Base-by-base conservation (phyloP, 92 coral and sea anemone genomes). In the Scolanthus callimorphus region DNA sequence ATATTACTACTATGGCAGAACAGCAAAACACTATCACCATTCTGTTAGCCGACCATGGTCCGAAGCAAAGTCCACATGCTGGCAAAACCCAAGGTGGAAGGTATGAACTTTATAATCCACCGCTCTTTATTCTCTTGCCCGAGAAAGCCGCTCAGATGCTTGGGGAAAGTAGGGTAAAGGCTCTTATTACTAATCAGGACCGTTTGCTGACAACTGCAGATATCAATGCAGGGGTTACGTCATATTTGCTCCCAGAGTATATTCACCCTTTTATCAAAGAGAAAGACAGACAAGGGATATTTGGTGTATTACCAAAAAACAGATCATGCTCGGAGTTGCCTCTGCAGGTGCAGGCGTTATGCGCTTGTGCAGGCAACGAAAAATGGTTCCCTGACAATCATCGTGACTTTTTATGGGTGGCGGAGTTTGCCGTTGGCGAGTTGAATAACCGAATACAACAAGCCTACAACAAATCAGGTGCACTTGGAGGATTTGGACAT, bases 1-100 rank as follows among this genome's bases (percentile, higher is more conserved):
- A 82, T 69, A 57, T 86, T 3, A 51, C 27, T 29, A 81, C 46
- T 25, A 20, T 81, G 39, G 81, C 89, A 26, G 65, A 64, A 11
- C 65, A 64, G 12, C 75, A 70, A 72, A 60, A 77, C n/a, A 64
- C 90, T 1, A 41, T 77, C 51, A 83, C 90, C 12, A 13, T 83
- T 6, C 44, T 83, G 3, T 70, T 79, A 38, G 77, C 90, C 1
- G 90, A 83, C 29, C 80, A 83, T 31, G 90, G 90, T 9, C 84
- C 83, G 27, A 83, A 80, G 60, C 52, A 71, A 4, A 83, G 84
- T 13, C 30, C 41, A 20, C 77, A 64, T 39, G 57, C 85, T 2
- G 27, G 55, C 20, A 54, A 49, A 27, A 58, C 90, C 17, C 23
- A 46, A 11, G 58, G 60, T 51, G 85, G 90, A 27, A 62, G 72